Conservation (phyloP, 2,888 invertebrate genomes). For the Stegana nigrithorax region DNA sequence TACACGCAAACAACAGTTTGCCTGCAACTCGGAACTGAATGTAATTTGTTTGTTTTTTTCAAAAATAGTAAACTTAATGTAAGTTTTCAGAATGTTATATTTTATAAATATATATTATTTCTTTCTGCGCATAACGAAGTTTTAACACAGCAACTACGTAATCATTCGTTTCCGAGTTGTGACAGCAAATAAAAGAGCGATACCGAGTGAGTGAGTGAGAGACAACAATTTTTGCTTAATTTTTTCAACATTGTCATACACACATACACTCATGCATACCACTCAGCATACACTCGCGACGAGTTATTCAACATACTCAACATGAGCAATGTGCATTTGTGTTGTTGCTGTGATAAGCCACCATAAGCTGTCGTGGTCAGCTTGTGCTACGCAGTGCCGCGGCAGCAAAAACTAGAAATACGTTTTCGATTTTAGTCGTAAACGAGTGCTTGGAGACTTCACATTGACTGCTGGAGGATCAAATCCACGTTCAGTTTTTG, state of each 20-base stretch:
- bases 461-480: conserved; percentile 10
- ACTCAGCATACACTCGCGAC: too few relatives aligned
- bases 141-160: too few relatives aligned
- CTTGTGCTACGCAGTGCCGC: too few relatives aligned
- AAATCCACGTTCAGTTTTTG: conserved; percentile 14
- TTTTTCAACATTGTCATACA: neutral
- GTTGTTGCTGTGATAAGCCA: too few relatives aligned
- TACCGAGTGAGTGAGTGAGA: neutral
- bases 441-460: conserved; percentile 16
- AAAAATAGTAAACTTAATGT: too few relatives aligned
- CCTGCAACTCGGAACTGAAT: too few relatives aligned
- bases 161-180: neutral
- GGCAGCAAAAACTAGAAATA: conserved; percentile 2
- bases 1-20: too few relatives aligned
- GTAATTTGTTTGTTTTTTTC: too few relatives aligned
- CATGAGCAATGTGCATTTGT: neutral
- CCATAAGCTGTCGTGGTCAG: too few relatives aligned
- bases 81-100: too few relatives aligned
- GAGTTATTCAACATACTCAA: neutral
- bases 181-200: neutral
- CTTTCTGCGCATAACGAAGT: too few relatives aligned
- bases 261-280: neutral
- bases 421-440: conserved; percentile 5
- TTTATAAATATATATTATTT: too few relatives aligned
- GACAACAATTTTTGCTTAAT: neutral